Conservation (phyloP, 2,888 invertebrate genomes). For the Sminthurides aquaticus region DNA sequence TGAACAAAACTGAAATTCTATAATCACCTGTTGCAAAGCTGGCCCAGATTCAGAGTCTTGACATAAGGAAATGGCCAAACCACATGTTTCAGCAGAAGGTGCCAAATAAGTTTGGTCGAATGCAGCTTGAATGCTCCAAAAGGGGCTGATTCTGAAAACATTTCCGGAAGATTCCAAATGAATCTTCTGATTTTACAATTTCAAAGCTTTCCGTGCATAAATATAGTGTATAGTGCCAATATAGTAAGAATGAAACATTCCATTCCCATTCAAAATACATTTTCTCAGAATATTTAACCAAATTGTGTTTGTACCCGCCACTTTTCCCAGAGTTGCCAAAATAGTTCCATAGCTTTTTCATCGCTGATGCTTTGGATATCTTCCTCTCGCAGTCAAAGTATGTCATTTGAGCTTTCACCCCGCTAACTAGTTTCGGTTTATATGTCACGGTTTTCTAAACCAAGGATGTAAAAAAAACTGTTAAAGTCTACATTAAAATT, state of each 20-base stretch:
- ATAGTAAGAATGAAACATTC: too few species aligned
- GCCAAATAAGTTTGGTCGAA: slow-evolving; percentile 27
- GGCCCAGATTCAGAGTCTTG: slow-evolving; percentile 24
- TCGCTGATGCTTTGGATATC: slow-evolving; percentile 27
- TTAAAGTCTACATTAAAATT: slow-evolving; percentile 6
- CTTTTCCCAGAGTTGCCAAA: slow-evolving; percentile 31
- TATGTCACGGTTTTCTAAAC: not conserved
- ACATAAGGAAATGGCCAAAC: slow-evolving; percentile 23
- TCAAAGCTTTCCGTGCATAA: too few species aligned
- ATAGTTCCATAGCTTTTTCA: slow-evolving; percentile 25
- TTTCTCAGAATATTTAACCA: too few species aligned
- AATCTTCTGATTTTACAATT: too few species aligned
- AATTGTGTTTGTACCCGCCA: slow-evolving; percentile 29
- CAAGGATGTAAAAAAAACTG: not conserved
- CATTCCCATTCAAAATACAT: too few species aligned
- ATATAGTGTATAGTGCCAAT: too few species aligned
- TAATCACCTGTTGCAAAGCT: slow-evolving; percentile 27
- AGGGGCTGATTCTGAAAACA: not conserved
- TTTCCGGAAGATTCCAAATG: too few species aligned
- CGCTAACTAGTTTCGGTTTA: slow-evolving; percentile 9
- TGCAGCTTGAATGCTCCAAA: slow-evolving; percentile 30
- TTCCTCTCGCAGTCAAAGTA: slow-evolving; percentile 40
- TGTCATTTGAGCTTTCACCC: slow-evolving; percentile 27
- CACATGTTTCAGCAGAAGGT: slow-evolving; percentile 37
- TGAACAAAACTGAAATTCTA: too few species aligned